phyloP scores from a whole-genome alignment of 2,797 vertebrate genomes.

The Macroramphosus scolopax region DNA sequence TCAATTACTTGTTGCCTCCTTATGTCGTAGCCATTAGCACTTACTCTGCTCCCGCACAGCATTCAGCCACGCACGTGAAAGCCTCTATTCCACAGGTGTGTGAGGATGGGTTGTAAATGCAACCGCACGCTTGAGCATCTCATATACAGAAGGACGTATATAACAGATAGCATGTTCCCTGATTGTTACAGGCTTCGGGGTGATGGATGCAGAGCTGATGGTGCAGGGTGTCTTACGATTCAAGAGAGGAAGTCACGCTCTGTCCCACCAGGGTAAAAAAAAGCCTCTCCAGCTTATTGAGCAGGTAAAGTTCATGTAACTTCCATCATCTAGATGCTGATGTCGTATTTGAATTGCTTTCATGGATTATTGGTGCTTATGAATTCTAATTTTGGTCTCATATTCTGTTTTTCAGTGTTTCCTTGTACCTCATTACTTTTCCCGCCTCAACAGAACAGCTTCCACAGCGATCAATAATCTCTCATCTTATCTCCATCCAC shows the following conservation, averaged over 20 bases:
- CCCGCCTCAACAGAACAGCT: neutral
- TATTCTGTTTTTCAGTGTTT: no score
- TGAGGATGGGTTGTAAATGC: slow-evolving; percentile 10
- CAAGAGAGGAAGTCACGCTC: slow-evolving; percentile 29
- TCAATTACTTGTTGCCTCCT: slow-evolving; percentile 77
- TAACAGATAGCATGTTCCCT: slow-evolving; percentile 3
- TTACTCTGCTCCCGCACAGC: slow-evolving; percentile 38
- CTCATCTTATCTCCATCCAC: slow-evolving; percentile 9
- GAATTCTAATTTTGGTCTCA: no score
- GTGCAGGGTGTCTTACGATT: slow-evolving; percentile 58
- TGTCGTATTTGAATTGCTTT: no score
- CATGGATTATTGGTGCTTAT: no score
- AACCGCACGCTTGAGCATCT: slow-evolving; percentile 9
- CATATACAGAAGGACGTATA: slow-evolving; percentile 24
- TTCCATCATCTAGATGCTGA: no score
- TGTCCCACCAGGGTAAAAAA: slow-evolving; percentile 51
- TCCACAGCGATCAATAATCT: slow-evolving; percentile 7
- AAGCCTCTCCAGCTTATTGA: neutral
- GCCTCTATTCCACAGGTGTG: slow-evolving; percentile 21
- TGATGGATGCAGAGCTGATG: slow-evolving; percentile 70
- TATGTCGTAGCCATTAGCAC: slow-evolving; percentile 63
- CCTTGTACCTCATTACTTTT: neutral
- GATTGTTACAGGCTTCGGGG: slow-evolving; percentile 62
- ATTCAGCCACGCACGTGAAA: slow-evolving; percentile 41
- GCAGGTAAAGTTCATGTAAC: neutral